These are phyloP conservation scores for Scaeva pyrastri DNA, from an alignment of 2,888 invertebrate genomes.

Conservation along the genomic window DNA sequence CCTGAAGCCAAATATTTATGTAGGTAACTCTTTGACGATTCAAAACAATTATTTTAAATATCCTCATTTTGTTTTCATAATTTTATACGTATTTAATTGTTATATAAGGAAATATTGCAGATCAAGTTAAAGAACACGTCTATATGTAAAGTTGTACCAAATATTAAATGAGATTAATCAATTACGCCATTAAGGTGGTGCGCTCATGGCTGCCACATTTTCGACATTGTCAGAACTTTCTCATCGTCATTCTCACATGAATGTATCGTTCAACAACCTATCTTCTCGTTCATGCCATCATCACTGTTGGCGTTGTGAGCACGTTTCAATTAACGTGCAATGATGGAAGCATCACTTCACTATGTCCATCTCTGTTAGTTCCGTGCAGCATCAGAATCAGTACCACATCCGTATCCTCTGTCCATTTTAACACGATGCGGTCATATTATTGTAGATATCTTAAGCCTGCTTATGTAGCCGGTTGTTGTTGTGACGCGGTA, in stretches of 20 bases:
- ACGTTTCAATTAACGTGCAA: constrained; percentile 63
- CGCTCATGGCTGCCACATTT: not conserved
- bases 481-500: not conserved
- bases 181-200: not conserved
- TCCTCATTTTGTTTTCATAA: too few species aligned
- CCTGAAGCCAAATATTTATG: too few species aligned
- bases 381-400: constrained; percentile 27
- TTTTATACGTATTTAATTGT: too few species aligned
- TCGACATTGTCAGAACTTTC: constrained; percentile 29
- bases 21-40: too few species aligned
- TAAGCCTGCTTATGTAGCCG: constrained; percentile 1
- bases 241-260: not conserved
- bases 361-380: constrained; percentile 27
- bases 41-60: too few species aligned
- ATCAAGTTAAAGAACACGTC: too few species aligned
- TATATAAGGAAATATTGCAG: too few species aligned
- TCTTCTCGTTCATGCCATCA: not conserved
- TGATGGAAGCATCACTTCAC: constrained; percentile 47
- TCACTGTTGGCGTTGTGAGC: not conserved
- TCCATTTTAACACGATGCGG: constrained; percentile 41
- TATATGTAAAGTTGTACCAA: too few species aligned
- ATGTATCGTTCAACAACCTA: not conserved
- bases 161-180: constrained; percentile 66
- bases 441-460: constrained; percentile 18
- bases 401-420: constrained; percentile 49